Evolutionary conservation across 30 jellyfish, hydroid and myxozoan species (phyloP).

Genomic region (Nemopilema nomurai): DNA sequence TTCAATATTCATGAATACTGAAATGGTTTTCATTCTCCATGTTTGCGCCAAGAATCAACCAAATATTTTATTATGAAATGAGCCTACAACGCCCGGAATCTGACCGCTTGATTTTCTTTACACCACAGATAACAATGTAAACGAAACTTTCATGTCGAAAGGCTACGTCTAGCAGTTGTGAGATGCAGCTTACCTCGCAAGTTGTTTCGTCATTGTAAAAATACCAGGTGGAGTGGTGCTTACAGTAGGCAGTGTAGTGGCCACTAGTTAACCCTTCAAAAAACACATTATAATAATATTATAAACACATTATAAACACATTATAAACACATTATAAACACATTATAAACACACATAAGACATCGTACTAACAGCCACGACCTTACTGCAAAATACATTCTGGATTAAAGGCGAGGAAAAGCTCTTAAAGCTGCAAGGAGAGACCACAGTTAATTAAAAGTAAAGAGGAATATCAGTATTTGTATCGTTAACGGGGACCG

Average conservation of each 20-base stretch:
- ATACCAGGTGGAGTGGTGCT: slow-evolving; percentile 66
- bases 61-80: neutral
- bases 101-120: neutral
- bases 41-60: neutral
- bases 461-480: too few species aligned
- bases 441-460: too few species aligned
- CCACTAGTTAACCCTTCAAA: slow-evolving; percentile 65
- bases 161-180: neutral
- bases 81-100: neutral
- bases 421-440: too few species aligned
- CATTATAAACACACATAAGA: too few species aligned
- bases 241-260: slow-evolving; percentile 75
- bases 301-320: too few species aligned
- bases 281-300: neutral
- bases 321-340: too few species aligned
- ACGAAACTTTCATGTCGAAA: neutral
- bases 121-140: neutral
- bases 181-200: slow-evolving; percentile 34
- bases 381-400: too few species aligned
- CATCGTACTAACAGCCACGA: too few species aligned
- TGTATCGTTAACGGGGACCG: too few species aligned
- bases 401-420: too few species aligned
- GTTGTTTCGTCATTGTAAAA: slow-evolving; percentile 73
- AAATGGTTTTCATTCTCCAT: neutral
- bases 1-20: too few species aligned